phyloP scores from a whole-genome alignment of 2,888 invertebrate species.

The Sericinus montela region DNA sequence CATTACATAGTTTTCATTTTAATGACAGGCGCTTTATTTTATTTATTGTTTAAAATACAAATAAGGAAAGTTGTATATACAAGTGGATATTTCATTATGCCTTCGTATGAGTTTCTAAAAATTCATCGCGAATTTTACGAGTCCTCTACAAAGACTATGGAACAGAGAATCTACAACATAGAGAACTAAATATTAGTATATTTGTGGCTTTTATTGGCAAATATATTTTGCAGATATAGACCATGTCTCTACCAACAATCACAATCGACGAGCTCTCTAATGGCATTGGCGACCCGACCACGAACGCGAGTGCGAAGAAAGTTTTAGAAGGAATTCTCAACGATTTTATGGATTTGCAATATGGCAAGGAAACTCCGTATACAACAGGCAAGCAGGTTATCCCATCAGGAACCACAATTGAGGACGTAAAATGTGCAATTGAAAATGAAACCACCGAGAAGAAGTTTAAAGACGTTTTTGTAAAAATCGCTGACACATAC shows the following conservation, averaged over 20 bases:
- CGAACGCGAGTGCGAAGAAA: constrained; percentile 42
- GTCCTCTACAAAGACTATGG: too few species aligned
- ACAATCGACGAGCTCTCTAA: constrained; percentile 50
- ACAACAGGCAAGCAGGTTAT: constrained; percentile 62
- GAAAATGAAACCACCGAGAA: constrained; percentile 39
- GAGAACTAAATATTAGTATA: too few species aligned
- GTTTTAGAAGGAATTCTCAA: constrained; percentile 60
- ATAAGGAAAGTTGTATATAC: too few species aligned
- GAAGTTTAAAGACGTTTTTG: constrained; percentile 52
- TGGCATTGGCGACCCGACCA: constrained; percentile 46
- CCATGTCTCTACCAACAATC: constrained; percentile 52
- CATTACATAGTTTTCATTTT: too few species aligned
- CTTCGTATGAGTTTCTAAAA: too few species aligned
- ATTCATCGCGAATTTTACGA: too few species aligned
- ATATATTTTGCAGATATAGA: constrained; percentile 24
- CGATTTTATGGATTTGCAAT: constrained; percentile 66
- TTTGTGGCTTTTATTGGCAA: too few species aligned
- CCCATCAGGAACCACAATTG: constrained; percentile 44
- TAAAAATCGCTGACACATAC: constrained; percentile 48
- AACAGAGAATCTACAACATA: too few species aligned
- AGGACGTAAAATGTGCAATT: constrained; percentile 48
- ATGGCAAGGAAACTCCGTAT: constrained; percentile 58
- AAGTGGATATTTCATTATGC: too few species aligned
- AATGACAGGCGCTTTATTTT: too few species aligned
- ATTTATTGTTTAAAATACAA: too few species aligned